These are phyloP conservation scores for Acrobasis consociella DNA, from an alignment of 2,888 invertebrate genomes.

Conservation along the genomic window DNA sequence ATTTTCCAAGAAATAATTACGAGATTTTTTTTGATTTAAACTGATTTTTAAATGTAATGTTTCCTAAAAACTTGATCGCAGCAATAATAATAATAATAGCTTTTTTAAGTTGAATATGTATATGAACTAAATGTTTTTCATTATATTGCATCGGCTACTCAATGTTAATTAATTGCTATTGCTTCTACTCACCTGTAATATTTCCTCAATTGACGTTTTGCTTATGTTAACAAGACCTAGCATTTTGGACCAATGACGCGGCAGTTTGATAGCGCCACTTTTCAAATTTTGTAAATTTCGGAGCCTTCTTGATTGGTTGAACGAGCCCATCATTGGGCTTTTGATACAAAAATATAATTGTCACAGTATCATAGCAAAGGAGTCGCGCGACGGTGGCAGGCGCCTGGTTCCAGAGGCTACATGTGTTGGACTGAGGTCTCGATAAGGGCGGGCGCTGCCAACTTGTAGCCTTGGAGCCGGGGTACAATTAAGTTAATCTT, in stretches of 20 bases:
- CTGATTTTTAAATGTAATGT: no score
- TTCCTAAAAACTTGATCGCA: no score
- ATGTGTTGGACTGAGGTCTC: slow-evolving; percentile 44
- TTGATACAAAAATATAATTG: slow-evolving; percentile 15
- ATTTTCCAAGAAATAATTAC: no score
- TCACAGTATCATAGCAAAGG: background rate
- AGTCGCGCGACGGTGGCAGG: slow-evolving; percentile 14
- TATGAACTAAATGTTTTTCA: no score
- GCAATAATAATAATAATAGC: no score
- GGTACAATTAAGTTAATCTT: slow-evolving; percentile 15
- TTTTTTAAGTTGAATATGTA: no score
- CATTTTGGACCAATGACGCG: slow-evolving; percentile 68
- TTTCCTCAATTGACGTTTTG: slow-evolving; percentile 56
- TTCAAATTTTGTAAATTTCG: slow-evolving; percentile 58
- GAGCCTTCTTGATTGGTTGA: slow-evolving; percentile 48
- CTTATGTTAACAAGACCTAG: slow-evolving; percentile 52
- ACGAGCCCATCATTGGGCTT: slow-evolving; percentile 44
- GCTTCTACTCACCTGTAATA: slow-evolving; percentile 58
- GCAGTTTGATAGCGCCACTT: slow-evolving; percentile 61
- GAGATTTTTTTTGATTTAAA: no score
- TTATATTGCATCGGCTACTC: no score
- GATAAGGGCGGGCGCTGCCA: slow-evolving; percentile 18
- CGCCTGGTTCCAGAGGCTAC: slow-evolving; percentile 43
- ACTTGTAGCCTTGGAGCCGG: slow-evolving; percentile 22
- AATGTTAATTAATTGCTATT: background rate